A percentile compares a stretch with the other conserved stretches of the same genome.
These are phyloP conservation scores for Corella eumyota DNA, from an alignment of 23 tunicate genomes.

Conservation along the genomic window DNA sequence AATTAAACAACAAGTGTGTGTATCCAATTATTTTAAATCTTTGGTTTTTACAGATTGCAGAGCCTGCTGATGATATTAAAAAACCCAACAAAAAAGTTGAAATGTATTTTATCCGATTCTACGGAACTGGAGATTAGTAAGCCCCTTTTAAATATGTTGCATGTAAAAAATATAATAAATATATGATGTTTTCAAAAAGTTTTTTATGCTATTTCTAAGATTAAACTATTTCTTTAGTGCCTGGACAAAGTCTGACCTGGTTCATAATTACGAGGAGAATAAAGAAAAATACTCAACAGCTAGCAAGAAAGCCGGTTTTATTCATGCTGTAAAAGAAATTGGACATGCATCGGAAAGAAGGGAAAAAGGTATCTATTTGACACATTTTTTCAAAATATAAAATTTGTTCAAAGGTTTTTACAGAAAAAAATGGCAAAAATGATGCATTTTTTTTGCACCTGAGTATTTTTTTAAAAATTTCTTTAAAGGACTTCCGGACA, in stretches of 20 bases:
- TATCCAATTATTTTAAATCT: too few species aligned
- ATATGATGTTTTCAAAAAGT: too few species aligned
- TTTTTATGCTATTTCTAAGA: too few species aligned
- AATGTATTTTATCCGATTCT: slow-evolving; percentile 55
- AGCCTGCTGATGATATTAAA: slow-evolving; percentile 47
- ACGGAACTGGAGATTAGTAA: slow-evolving; percentile 86
- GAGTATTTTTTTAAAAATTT: not conserved
- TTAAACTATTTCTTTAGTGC: slow-evolving; percentile 28
- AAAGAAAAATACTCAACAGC: slow-evolving; percentile 33
- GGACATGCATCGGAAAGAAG: slow-evolving; percentile 48
- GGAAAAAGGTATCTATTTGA: slow-evolving; percentile 57
- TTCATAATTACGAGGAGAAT: slow-evolving; percentile 47
- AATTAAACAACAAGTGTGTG: too few species aligned
- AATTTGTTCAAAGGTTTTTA: not conserved
- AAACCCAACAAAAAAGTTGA: slow-evolving; percentile 70
- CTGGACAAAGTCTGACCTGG: slow-evolving; percentile 79
- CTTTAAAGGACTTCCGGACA: slow-evolving; percentile 44
- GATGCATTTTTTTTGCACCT: not conserved
- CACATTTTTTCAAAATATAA: too few species aligned
- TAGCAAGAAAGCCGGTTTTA: slow-evolving; percentile 29
- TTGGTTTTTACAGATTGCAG: slow-evolving; percentile 47
- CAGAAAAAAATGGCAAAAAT: not conserved
- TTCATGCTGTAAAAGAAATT: slow-evolving; percentile 59
- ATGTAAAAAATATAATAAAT: too few species aligned
- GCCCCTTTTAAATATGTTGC: too few species aligned